Conservation (phyloP, 2,888 invertebrate species). For the Lymantria monacha region DNA sequence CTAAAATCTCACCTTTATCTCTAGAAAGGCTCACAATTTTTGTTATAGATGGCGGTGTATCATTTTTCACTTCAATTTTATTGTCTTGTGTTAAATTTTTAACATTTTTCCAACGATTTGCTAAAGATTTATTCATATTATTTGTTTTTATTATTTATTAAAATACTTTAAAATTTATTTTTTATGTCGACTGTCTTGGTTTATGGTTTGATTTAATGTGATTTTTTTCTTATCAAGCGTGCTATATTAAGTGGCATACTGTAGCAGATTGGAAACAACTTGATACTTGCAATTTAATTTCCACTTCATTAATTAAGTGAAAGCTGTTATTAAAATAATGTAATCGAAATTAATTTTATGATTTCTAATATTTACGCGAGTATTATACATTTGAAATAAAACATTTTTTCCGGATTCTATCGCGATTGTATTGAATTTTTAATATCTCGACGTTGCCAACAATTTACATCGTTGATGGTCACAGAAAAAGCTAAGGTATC, state of each 20-base stretch:
- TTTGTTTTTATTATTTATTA: constrained; percentile 9
- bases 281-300: constrained; percentile 35
- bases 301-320: no score
- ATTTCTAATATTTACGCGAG: no score
- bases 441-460: no score
- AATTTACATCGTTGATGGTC: no score
- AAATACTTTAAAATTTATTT: constrained; percentile 3
- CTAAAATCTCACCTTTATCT: constrained; percentile 56
- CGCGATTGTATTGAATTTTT: no score
- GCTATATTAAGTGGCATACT: constrained; percentile 39
- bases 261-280: constrained; percentile 18
- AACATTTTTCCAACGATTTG: constrained; percentile 64
- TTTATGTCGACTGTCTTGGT: constrained; percentile 16
- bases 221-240: constrained; percentile 32
- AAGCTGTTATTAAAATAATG: no score
- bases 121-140: constrained; percentile 53
- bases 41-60: constrained; percentile 38
- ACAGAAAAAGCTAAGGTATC: no score
- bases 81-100: constrained; percentile 50
- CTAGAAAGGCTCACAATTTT: constrained; percentile 52
- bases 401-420: no score
- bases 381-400: no score
- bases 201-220: constrained; percentile 24
- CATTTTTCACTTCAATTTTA: constrained; percentile 34
- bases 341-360: no score